phyloP scores from a whole-genome alignment of 2,113 vertebrate species.

The Corvus moneduloides region DNA sequence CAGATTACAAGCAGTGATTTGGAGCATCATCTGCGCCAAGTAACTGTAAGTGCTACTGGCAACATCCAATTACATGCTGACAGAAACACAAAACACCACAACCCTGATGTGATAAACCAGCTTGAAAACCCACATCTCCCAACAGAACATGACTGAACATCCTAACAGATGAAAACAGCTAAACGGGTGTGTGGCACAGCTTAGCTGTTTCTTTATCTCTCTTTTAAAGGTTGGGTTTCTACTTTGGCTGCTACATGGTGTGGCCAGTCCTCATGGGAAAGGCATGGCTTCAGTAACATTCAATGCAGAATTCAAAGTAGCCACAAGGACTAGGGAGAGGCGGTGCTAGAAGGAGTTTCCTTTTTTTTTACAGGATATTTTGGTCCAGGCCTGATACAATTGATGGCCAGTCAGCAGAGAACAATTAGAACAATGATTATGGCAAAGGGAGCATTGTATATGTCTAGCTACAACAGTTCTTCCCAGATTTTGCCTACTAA shows the following conservation, averaged over 20 bases:
- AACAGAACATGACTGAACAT: not conserved
- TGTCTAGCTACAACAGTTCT: not conserved
- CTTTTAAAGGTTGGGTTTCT: not conserved
- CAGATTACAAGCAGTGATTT: conserved; percentile 6
- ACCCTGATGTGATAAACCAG: not conserved
- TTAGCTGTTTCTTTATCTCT: not conserved
- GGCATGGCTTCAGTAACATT: not conserved
- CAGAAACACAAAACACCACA: not conserved
- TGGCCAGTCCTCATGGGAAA: not conserved
- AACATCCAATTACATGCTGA: not conserved
- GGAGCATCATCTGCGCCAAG: not conserved
- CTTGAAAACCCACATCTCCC: not conserved
- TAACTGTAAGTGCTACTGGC: not conserved
- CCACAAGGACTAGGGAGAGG: not conserved
- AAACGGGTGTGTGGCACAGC: not conserved
- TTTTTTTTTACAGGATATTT: not conserved
- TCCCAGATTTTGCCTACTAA: not conserved
- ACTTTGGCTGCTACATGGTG: fast-evolving
- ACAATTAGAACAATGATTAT: not conserved
- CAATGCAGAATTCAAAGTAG: not conserved
- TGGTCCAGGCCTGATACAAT: not conserved
- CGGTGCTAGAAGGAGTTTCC: not conserved
- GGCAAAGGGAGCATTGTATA: not conserved
- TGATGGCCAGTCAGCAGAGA: not conserved
- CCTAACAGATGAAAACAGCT: not conserved